These are phyloP conservation scores for Ochotona princeps DNA, from an alignment of 2,113 vertebrate genomes.

Conservation along the genomic window DNA sequence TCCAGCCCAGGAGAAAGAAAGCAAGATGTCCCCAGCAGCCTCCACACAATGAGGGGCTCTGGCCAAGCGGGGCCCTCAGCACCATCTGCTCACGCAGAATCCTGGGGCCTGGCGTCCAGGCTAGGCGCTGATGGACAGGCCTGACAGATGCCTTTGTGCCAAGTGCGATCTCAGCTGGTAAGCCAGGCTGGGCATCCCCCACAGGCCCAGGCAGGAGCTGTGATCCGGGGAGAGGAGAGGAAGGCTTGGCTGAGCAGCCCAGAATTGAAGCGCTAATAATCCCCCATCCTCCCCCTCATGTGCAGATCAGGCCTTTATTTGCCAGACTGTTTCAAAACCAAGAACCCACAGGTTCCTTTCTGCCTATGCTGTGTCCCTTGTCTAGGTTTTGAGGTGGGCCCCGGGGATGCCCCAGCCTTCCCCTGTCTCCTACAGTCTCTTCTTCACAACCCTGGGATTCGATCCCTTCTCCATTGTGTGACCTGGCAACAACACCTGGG, in stretches of 20 bases:
- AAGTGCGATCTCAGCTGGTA: slow-evolving; percentile 48
- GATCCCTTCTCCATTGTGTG: neutral
- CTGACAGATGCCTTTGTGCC: slow-evolving; percentile 62
- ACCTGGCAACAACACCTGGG: neutral
- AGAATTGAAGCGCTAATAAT: slow-evolving; percentile 57
- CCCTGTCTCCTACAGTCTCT: neutral
- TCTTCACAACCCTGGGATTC: neutral
- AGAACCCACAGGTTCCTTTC: neutral
- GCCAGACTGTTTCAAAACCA: slow-evolving; percentile 14
- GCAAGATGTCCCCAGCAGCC: neutral
- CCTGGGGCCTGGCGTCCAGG: slow-evolving; percentile 28
- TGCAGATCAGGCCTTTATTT: slow-evolving; percentile 40
- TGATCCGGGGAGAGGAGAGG: slow-evolving; percentile 25
- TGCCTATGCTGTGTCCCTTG: neutral
- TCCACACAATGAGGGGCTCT: slow-evolving; percentile 52
- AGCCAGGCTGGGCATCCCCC: slow-evolving; percentile 43
- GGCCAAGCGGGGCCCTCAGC: slow-evolving; percentile 24
- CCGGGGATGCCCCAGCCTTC: too few relatives aligned
- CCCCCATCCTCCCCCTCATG: neutral
- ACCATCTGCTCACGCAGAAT: slow-evolving; percentile 58
- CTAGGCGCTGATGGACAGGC: slow-evolving; percentile 56
- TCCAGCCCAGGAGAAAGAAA: neutral
- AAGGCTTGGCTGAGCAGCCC: slow-evolving; percentile 53
- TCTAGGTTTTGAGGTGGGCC: neutral
- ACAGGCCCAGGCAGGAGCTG: slow-evolving; percentile 56